phyloP scores from a whole-genome alignment of 2,888 invertebrate genomes.

The Sinohyriopsis cumingii region DNA sequence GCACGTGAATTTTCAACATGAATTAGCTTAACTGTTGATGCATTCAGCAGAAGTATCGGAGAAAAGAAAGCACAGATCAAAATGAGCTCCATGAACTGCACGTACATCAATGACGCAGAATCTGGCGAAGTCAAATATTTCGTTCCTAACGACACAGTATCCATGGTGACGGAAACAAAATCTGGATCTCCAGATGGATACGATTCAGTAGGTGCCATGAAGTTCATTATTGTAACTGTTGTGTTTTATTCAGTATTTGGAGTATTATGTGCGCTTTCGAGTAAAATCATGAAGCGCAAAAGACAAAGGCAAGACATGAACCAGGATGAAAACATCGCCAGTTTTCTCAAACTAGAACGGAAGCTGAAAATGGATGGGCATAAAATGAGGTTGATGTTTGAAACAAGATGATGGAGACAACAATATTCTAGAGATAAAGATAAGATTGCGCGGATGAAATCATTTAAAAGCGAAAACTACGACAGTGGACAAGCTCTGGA shows the following conservation, averaged over 20 bases:
- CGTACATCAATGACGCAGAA: no score
- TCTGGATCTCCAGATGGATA: conserved; percentile 5
- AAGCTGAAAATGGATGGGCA: conserved; percentile 5
- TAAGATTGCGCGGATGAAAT: no score
- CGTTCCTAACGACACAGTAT: no score
- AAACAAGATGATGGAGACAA: conserved; percentile 8
- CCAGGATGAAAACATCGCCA: conserved; percentile 11
- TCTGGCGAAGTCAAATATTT: no score
- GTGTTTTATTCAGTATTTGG: conserved; percentile 32
- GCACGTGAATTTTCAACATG: no score
- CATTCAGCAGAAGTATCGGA: no score
- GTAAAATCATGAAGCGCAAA: conserved; percentile 13
- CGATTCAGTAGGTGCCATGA: conserved; percentile 31
- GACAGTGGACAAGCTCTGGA: no score
- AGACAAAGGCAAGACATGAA: background rate
- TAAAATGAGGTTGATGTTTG: conserved; percentile 10
- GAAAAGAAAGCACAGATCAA: no score
- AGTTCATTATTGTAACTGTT: conserved; percentile 31
- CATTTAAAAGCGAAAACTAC: no score
- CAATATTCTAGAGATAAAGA: background rate
- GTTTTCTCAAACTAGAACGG: conserved; percentile 12
- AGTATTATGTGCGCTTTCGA: conserved; percentile 22
- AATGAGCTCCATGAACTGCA: no score
- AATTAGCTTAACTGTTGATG: no score
- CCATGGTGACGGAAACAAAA: no score